A percentile compares a stretch with the other conserved stretches of the same genome.
Conservation (phyloP, 2,797 vertebrate genomes). For the Lateolabrax maculatus region DNA sequence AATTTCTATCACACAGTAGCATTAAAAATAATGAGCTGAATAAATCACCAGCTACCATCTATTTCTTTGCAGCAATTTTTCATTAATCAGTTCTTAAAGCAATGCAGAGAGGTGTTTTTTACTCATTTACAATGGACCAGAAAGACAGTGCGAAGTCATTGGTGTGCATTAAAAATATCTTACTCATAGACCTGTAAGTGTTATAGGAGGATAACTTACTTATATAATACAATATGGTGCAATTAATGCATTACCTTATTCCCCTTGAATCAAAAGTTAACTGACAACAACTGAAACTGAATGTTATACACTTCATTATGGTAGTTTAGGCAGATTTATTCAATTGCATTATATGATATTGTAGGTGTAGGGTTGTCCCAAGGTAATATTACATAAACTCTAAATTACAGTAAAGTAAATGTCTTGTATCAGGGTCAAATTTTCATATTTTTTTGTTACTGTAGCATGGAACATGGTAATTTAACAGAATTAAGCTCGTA, state of each 20-base stretch:
- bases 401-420: background rate
- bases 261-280: background rate
- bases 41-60: slow-evolving; percentile 3
- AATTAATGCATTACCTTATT: slow-evolving; percentile 25
- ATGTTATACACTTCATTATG: background rate
- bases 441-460: slow-evolving; percentile 26
- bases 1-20: slow-evolving; percentile 20
- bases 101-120: background rate
- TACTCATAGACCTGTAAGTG: background rate
- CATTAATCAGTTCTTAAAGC: slow-evolving; percentile 35
- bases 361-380: background rate
- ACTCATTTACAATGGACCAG: slow-evolving; percentile 7
- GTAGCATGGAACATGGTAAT: background rate
- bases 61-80: background rate
- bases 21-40: slow-evolving; percentile 32
- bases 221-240: background rate
- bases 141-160: background rate
- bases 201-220: background rate
- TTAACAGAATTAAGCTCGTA: background rate
- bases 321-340: background rate
- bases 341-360: background rate
- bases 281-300: slow-evolving; percentile 9
- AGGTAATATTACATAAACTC: slow-evolving; percentile 4
- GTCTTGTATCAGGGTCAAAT: background rate
- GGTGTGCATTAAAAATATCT: background rate